Base-by-base conservation (phyloP, 2,797 vertebrate genomes). In the Protonibea diacanthus region DNA sequence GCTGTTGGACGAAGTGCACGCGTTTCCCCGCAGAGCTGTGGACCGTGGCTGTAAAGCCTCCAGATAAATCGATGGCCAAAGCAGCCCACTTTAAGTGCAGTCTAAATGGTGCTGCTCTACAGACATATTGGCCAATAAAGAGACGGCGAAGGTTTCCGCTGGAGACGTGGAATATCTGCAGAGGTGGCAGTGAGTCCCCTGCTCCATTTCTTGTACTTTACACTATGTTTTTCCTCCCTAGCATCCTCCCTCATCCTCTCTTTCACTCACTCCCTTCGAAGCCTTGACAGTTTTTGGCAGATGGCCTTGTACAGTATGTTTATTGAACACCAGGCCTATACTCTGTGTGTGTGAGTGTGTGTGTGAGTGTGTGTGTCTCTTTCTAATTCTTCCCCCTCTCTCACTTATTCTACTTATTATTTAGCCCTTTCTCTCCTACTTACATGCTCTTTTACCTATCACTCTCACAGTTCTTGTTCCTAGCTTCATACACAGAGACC, bases 11-110 rank as follows among this genome's bases (percentile, higher is more conserved):
- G 7, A 29, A 12, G 38, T 1, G 20, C 52, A 14, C 11, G 44
- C 21, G 23, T 74, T 59, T 85, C 77, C 53, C 85, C 12, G 23
- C 56, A 71, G 76, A 82, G 70, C 64, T 20, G 1, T 65, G 56
- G 47, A 63, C 76, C 66, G 71, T 40, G 49, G 51, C 78, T 74
- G 78, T 74, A 64, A 87, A 87, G 52, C 74, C 33, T 38, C 49
- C 62, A 71, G 74, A 86, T 82, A 87, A 86, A 90, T 88, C 76
- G 15, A 86, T 81, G 77, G 49, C 71, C 68, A 61, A 58, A 71
- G 79, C 81, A 69, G 70, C 8, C 23, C 44, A 76, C 53, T 89
- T 76, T 62, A 81, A 83, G 71, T 81, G 53, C 53, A 1, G 47
- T 71, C 42, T 77, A 71, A 88, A 83, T 70, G 71, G n/a, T 53